Evolutionary conservation across 2,888 invertebrate genomes (phyloP), one percentile per base, ranked within the genome.

Genomic region (Podotricha telesiphe): DNA sequence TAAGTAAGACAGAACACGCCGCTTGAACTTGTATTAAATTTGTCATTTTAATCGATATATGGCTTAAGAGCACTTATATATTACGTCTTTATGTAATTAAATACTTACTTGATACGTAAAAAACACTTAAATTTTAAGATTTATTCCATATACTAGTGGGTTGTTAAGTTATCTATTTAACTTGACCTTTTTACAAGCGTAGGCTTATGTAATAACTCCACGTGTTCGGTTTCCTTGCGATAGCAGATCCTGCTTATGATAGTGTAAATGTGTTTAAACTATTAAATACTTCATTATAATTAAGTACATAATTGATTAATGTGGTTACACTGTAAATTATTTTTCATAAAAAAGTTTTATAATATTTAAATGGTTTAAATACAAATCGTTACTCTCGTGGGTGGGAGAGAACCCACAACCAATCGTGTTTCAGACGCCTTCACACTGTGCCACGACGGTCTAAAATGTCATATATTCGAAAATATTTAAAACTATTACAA

Each of bases 191-290:
- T 22, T 42, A 22, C 17, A 40, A 28, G 2, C 42, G 59, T 45
- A n/a, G 10, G 59, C 42, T 45, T 59, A 59, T 45, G 45, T 45
- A 59, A 59, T 10, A 59, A 8, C 45, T 22, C 45, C 45, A 59
- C 59, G 59, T 45, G 59, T 22, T 42, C 20, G 5, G 13, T 20
- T 22, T 59, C 45, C 45, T 59, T 45, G n/a, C 45, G 59, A 59
- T 59, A 59, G 40, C 20, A 40, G 40, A 58, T 42, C 37, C 19
- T 40, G 19, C 19, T 58, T 42, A 15, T 15, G 40, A 40, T 58
- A 15, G 20, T 20, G 20, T 58, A 15, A 20, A 58, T 10, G 15
- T 40, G 15, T 58, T 40, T 58, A 20, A 34, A 34, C 34, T 34
- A n/a, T 37, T 55, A 55, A 55, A 37, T 55, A 55, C 34, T 55